Evolutionary conservation across 2,888 invertebrate genomes (phyloP), one percentile per base, ranked within the genome.

Genomic region (Hoplodrina blanda): DNA sequence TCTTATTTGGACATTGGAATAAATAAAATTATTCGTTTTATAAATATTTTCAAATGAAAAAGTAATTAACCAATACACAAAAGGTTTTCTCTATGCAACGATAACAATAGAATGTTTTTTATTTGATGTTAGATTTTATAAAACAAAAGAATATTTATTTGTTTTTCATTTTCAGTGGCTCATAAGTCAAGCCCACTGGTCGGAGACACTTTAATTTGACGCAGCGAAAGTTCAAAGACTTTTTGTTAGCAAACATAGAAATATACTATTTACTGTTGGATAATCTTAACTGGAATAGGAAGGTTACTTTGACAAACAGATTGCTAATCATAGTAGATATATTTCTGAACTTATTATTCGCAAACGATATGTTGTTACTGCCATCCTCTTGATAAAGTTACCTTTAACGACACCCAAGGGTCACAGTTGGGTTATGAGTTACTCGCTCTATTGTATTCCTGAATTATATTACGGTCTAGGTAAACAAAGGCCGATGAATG

Each of bases 401-500:
- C 66, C 44, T 73, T 73, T 73, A 55, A 60, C 44, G 50, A 30
- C 25, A 55, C 66, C 44, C 25, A 46, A 60, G 74, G 60, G 73
- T 66, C 54, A 66, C 54, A 37, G 44, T 55, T 37, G 25, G 73
- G 50, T 13, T 17, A 17, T n/a, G 30, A 56, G 15, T 65, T 50
- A 4, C 7, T 17, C 19, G 50, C 50, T 72, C 66, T 37, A 73
- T 73, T 73, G 73, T 73, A 55, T 44, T 50, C 25, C 54, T 17
- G 74, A 73, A 55, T 73, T 60, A 55, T 66, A 66, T 66, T 73
- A 60, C 50, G 55, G 19, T 46, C 15, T 55, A 46, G 19, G 50
- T 25, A 55, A 73, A 73, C 73, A 73, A 73, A 66, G 33, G 33
- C 17, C 50, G 11, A 73, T 60, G 66, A 73, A 60, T 73, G 33